phyloP scores from a whole-genome alignment of 2,113 vertebrate genomes.

The Dascyllus trimaculatus region DNA sequence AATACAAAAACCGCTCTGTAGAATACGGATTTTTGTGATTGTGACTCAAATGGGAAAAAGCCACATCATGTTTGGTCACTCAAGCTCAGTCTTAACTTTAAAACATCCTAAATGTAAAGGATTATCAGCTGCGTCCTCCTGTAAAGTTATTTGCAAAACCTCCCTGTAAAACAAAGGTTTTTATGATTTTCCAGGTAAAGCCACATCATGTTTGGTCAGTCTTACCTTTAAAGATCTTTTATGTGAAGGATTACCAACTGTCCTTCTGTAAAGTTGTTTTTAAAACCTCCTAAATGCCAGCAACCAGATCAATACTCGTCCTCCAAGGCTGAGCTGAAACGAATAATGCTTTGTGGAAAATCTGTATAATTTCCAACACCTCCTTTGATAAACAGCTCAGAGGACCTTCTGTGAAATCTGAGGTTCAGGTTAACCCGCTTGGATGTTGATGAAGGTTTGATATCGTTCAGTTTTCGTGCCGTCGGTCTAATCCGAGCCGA shows the following conservation, averaged over 20 bases:
- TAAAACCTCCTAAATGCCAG: neutral
- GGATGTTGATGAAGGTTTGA: conserved; percentile 10
- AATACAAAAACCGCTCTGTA: too few species aligned
- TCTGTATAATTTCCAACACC: neutral
- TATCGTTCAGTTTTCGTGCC: conserved; percentile 12
- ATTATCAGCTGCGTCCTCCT: too few species aligned
- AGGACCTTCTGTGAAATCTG: neutral
- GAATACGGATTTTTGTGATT: too few species aligned
- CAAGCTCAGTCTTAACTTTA: neutral
- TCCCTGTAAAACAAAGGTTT: too few species aligned
- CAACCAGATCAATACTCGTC: neutral
- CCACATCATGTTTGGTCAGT: conserved; percentile 15
- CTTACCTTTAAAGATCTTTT: neutral
- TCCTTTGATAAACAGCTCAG: conserved; percentile 11
- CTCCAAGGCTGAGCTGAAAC: neutral
- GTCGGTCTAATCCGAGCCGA: conserved; percentile 38
- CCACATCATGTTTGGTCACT: conserved; percentile 15
- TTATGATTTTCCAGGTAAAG: too few species aligned
- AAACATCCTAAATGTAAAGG: too few species aligned
- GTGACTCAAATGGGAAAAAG: too few species aligned
- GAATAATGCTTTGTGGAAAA: neutral
- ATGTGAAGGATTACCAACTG: too few species aligned
- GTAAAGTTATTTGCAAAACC: too few species aligned
- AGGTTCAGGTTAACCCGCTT: conserved; percentile 3
- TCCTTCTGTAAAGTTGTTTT: neutral